Evolutionary conservation across 2,797 vertebrate species (phyloP).

Genomic region (Pangasius sanitwongsei): DNA sequence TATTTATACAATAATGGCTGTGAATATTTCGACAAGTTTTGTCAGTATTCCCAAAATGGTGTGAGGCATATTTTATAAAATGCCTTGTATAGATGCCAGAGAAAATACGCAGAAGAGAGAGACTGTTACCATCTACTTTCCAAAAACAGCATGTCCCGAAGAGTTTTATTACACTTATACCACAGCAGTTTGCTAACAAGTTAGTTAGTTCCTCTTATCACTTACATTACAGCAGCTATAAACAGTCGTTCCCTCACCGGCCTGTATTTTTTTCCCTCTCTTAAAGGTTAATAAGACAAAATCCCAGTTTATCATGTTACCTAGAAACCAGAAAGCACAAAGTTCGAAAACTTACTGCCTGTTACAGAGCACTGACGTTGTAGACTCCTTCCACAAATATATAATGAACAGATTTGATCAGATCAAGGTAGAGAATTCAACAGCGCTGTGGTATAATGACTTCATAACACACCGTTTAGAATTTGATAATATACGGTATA

Average conservation of each 20-base stretch:
- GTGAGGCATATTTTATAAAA: not conserved
- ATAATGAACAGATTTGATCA: not conserved
- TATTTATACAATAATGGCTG: constrained; percentile 3
- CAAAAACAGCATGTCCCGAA: not conserved
- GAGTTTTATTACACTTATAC: not conserved
- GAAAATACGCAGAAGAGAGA: not conserved
- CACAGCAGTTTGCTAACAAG: not conserved
- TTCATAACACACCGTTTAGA: not conserved
- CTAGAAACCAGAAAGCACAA: not conserved
- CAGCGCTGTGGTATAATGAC: not conserved
- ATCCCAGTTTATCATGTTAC: not conserved
- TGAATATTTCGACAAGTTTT: not conserved
- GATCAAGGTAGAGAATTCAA: not conserved
- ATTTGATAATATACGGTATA: not conserved
- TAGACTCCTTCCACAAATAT: not conserved
- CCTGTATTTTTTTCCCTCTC: not conserved
- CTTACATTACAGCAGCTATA: not conserved
- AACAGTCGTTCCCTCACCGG: not conserved
- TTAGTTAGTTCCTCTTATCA: not conserved
- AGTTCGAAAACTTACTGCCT: not conserved
- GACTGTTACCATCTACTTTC: not conserved
- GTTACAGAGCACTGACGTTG: not conserved
- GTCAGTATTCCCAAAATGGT: not conserved
- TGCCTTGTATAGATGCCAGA: not conserved
- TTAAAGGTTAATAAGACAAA: not conserved